A percentile compares a stretch with the other conserved stretches of the same genome.
Conservation (phyloP, 2,113 vertebrate species). For the Crotalus horridus region DNA sequence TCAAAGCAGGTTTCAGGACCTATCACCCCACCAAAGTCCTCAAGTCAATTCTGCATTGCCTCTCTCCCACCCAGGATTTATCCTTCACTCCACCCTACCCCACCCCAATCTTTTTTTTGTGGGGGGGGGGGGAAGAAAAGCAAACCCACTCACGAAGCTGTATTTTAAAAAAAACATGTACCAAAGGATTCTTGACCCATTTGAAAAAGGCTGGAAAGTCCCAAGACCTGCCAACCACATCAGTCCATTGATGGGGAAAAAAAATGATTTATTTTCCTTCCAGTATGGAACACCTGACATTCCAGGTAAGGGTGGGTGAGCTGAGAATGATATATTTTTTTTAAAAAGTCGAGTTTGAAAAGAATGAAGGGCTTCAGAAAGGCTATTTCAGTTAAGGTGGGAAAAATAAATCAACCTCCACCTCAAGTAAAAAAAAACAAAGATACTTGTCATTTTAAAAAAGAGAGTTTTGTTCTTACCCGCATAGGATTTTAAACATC, state of each 20-base stretch:
- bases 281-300: background rate
- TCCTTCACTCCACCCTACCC: background rate
- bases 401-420: background rate
- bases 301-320: background rate
- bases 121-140: fast-evolving
- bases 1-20: constrained; percentile 38
- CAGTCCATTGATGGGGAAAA: background rate
- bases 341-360: background rate
- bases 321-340: background rate
- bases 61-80: constrained; percentile 45
- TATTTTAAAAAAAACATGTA: background rate
- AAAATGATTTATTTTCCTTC: background rate
- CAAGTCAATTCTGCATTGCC: constrained; percentile 61
- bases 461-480: background rate
- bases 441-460: background rate
- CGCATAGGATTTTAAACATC: background rate
- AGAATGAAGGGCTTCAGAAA: background rate
- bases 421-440: background rate
- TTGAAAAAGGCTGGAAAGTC: background rate
- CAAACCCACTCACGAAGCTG: no score
- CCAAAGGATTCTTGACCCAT: background rate
- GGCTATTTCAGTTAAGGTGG: background rate
- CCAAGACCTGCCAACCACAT: background rate
- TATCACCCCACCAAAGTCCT: constrained; percentile 57
- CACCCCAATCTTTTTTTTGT: background rate